These are phyloP conservation scores for Phyllostomus hastatus DNA, from an alignment of 2,113 vertebrate species.

Conservation along the genomic window DNA sequence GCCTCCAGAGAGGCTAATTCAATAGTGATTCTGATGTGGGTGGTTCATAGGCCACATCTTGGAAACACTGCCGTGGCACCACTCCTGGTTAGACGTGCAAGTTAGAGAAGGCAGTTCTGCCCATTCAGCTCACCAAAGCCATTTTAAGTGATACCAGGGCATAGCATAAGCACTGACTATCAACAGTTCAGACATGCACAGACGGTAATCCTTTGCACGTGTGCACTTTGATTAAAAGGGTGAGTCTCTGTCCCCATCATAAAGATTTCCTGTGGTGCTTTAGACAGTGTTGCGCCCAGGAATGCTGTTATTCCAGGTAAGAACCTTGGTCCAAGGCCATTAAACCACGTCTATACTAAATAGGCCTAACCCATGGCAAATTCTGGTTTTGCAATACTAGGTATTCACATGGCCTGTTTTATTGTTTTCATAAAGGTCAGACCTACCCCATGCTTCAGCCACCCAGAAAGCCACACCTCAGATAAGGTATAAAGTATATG, in stretches of 20 bases:
- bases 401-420: slow-evolving; percentile 14
- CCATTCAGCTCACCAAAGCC: not conserved
- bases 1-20: not conserved
- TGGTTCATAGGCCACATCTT: not conserved
- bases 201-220: slow-evolving; percentile 6
- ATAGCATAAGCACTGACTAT: not conserved
- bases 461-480: slow-evolving; percentile 46
- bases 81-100: not conserved
- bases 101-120: not conserved
- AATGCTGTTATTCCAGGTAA: slow-evolving; percentile 53
- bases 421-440: slow-evolving; percentile 42
- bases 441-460: not conserved
- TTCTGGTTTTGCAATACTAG: slow-evolving; percentile 54
- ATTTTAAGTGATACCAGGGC: not conserved
- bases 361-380: slow-evolving; percentile 30
- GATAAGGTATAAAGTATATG: slow-evolving; percentile 38
- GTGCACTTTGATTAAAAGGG: slow-evolving; percentile 28
- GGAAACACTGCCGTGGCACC: not conserved
- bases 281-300: slow-evolving; percentile 12
- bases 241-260: not conserved
- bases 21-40: not conserved
- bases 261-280: slow-evolving; percentile 33
- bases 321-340: slow-evolving; percentile 34
- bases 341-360: slow-evolving; percentile 45
- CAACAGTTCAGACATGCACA: not conserved